Conservation (phyloP, 35 echinoderm and acorn worm species). For the Heliocidaris tuberculata region DNA sequence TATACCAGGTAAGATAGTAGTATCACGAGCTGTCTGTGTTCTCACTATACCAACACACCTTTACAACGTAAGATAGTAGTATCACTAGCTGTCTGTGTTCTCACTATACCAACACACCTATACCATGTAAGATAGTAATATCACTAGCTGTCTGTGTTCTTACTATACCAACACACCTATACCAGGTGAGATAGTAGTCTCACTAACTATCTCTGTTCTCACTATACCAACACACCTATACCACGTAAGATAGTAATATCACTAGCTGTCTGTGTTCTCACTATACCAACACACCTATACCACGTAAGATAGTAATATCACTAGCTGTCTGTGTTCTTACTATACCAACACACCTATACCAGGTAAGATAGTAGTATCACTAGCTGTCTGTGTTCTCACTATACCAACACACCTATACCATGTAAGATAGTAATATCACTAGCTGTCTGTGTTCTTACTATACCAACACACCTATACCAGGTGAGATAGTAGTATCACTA, state of each 20-base stretch:
- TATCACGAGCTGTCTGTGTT: neutral
- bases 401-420: neutral
- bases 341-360: neutral
- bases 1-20: neutral
- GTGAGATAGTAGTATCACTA: neutral
- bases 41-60: neutral
- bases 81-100: neutral
- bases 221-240: neutral
- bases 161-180: neutral
- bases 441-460: neutral
- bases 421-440: neutral
- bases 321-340: neutral
- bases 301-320: neutral
- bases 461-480: neutral
- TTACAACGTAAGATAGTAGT: neutral
- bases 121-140: neutral
- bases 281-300: neutral
- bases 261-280: neutral
- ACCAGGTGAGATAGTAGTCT: neutral
- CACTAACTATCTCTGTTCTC: neutral
- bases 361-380: neutral
- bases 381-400: constrained; percentile 6
- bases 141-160: neutral
- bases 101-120: neutral
- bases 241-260: neutral